These are phyloP conservation scores for Oceanites oceanicus DNA, from an alignment of 2,113 vertebrate genomes.

Conservation along the genomic window DNA sequence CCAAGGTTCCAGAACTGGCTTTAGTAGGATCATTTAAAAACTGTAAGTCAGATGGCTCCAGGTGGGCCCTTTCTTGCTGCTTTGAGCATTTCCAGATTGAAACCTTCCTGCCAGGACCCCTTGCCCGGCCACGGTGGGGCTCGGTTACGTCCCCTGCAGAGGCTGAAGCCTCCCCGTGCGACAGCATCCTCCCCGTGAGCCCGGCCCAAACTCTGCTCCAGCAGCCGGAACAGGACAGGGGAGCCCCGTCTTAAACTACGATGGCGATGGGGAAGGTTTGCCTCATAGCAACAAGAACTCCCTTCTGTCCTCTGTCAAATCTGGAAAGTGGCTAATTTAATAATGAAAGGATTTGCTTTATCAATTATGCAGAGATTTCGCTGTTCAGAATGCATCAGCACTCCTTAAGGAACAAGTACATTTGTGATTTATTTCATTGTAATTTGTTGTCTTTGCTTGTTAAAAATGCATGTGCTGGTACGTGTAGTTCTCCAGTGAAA, in stretches of 20 bases:
- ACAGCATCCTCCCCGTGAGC: accelerated
- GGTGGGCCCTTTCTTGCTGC: not conserved
- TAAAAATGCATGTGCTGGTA: slow-evolving; percentile 39
- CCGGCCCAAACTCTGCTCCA: not conserved
- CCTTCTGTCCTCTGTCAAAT: not conserved
- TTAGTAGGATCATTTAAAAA: not conserved
- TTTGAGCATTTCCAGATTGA: not conserved
- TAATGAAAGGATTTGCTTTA: not conserved
- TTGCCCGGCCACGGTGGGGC: not conserved
- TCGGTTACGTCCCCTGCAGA: not conserved
- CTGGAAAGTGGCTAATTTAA: not conserved
- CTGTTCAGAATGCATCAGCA: not conserved
- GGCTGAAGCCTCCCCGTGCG: not conserved
- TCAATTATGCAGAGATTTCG: not conserved
- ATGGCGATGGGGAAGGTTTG: not conserved
- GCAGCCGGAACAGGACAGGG: not conserved
- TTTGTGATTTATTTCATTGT: slow-evolving; percentile 21
- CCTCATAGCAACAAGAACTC: not conserved
- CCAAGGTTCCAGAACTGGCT: not conserved
- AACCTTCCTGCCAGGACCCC: not conserved
- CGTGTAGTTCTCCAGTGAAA: slow-evolving; percentile 8
- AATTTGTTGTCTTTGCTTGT: slow-evolving; percentile 9
- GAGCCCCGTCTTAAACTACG: not conserved
- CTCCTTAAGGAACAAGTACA: not conserved
- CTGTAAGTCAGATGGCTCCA: not conserved